Evolutionary conservation across 2,888 invertebrate genomes (phyloP).

Genomic region (Drosophila eohydei): DNA sequence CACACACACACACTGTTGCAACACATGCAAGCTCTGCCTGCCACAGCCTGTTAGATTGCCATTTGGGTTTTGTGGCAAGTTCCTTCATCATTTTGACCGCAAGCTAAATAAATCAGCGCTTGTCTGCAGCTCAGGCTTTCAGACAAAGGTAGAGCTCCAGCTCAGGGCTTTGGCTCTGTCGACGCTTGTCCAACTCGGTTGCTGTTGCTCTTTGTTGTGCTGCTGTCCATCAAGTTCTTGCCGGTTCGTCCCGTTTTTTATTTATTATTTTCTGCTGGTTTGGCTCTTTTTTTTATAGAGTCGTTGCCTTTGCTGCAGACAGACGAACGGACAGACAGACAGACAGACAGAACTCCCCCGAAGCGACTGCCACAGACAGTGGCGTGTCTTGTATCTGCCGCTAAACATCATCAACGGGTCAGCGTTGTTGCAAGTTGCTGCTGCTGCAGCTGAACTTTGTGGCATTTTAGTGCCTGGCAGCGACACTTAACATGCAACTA

Average conservation of each 20-base stretch:
- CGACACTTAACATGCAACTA: conserved; percentile 79
- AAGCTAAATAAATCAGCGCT: conserved; percentile 78
- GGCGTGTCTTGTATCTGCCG: conserved; percentile 68
- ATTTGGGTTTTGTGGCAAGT: conserved; percentile 46
- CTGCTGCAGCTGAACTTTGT: conserved; percentile 57
- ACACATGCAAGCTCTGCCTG: not conserved
- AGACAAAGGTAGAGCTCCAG: conserved; percentile 4
- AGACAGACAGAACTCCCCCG: conserved; percentile 39
- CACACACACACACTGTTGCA: conserved; percentile 5
- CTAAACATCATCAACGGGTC: conserved; percentile 67
- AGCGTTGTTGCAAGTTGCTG: conserved; percentile 38
- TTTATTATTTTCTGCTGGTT: conserved; percentile 29
- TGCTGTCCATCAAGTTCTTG: conserved; percentile 64
- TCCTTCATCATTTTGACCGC: conserved; percentile 78
- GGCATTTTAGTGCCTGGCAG: conserved; percentile 76
- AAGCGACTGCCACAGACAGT: conserved; percentile 52
- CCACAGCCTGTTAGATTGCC: conserved; percentile 50
- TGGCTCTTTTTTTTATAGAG: conserved; percentile 36
- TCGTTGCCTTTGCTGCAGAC: conserved; percentile 39
- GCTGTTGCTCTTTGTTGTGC: conserved; percentile 43
- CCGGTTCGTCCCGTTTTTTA: conserved; percentile 48
- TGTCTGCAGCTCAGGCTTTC: conserved; percentile 58
- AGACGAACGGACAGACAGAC: conserved; percentile 22
- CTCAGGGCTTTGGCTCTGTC: conserved; percentile 47
- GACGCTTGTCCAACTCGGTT: conserved; percentile 46